phyloP scores from a whole-genome alignment of 2,113 vertebrate species.

The Gallinago paraguaiae region DNA sequence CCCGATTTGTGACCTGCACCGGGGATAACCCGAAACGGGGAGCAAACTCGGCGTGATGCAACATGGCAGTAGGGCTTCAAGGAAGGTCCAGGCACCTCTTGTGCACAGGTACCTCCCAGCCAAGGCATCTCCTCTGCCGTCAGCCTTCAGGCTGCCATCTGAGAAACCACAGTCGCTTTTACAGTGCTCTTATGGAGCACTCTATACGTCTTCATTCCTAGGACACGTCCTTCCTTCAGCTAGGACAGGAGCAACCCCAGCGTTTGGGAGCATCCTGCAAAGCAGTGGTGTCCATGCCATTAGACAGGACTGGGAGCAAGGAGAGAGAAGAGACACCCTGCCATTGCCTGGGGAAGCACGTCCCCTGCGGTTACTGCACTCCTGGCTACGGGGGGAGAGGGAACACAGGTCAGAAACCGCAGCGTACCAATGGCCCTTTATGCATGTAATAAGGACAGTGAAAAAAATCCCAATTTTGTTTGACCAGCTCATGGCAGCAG shows the following conservation, averaged over 20 bases:
- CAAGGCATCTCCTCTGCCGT: not conserved
- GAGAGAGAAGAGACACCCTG: not conserved
- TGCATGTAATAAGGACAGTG: accelerated
- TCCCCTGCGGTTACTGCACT: not conserved
- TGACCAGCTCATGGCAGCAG: not conserved
- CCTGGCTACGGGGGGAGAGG: not conserved
- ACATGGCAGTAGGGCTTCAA: not conserved
- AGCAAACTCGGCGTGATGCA: accelerated
- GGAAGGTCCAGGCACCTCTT: not conserved
- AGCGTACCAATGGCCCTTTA: accelerated
- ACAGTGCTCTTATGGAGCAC: not conserved
- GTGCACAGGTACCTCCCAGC: not conserved
- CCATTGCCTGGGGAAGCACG: not conserved
- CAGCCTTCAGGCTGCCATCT: not conserved
- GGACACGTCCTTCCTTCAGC: not conserved
- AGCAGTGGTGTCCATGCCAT: not conserved
- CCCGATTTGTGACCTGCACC: not conserved
- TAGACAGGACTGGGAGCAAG: not conserved
- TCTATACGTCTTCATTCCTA: not conserved
- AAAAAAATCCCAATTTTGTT: not conserved
- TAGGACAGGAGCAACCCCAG: accelerated
- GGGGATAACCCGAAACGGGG: not conserved
- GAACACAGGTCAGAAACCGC: not conserved
- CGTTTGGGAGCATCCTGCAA: not conserved
- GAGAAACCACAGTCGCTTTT: not conserved